Percentiles rank a stretch among this genome's conserved stretches.
These are phyloP conservation scores for human DNA, from an alignment of 2,113 vertebrate species.

Conservation along the genomic window DNA sequence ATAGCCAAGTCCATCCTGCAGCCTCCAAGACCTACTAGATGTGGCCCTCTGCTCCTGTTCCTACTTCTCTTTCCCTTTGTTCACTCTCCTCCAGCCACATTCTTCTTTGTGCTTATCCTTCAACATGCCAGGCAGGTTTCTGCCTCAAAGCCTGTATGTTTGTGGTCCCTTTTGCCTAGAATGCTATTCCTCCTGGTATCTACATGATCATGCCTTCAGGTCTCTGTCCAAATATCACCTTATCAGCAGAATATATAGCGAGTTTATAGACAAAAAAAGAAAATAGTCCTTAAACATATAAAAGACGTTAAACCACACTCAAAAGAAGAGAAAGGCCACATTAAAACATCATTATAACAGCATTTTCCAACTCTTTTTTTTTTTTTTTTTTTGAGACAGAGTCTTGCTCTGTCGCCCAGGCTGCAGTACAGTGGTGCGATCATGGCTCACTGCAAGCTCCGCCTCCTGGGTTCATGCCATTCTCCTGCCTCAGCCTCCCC, in stretches of 20 bases:
- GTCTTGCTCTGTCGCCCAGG: too few species aligned
- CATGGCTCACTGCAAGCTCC: too few species aligned
- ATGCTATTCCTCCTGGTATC: not conserved
- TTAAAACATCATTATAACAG: not conserved
- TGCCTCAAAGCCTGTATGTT: not conserved
- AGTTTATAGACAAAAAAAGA: not conserved
- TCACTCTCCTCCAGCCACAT: not conserved
- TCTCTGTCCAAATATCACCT: not conserved
- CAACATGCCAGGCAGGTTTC: not conserved
- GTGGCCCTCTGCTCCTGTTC: not conserved
- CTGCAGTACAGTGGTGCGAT: too few species aligned
- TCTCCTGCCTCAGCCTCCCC: too few species aligned
- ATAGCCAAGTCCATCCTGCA: not conserved
- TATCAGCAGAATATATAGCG: not conserved
- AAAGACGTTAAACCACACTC: not conserved
- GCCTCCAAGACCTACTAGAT: not conserved
- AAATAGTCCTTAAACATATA: not conserved
- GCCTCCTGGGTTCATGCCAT: too few species aligned
- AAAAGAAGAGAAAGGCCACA: not conserved
- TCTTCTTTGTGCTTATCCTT: not conserved
- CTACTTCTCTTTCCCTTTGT: not conserved
- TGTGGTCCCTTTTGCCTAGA: not conserved
- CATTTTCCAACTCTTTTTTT: not conserved
- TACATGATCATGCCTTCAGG: not conserved
- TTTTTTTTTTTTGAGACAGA: too few species aligned